These are phyloP conservation scores for Apis cerana DNA, from an alignment of 1,140 invertebrate species.

Conservation along the genomic window DNA sequence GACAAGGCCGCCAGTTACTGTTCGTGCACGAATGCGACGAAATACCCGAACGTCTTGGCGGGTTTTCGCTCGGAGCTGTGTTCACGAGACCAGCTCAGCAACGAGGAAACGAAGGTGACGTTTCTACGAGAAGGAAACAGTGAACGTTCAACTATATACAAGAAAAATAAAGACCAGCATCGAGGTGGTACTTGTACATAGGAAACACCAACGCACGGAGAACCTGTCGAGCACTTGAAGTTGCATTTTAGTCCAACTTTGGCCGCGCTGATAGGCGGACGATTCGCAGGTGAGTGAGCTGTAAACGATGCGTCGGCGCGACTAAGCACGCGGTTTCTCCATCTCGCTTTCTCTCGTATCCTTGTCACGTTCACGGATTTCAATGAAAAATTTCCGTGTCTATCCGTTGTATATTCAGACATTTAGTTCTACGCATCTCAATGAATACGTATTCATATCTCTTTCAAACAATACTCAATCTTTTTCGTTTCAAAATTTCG, in stretches of 20 bases:
- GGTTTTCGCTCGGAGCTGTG: slow-evolving; percentile 59
- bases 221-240: slow-evolving; percentile 15
- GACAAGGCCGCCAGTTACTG: slow-evolving; percentile 59
- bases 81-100: slow-evolving; percentile 53
- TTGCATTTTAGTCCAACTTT: slow-evolving; percentile 45
- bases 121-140: slow-evolving; percentile 34
- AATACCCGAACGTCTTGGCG: slow-evolving; percentile 59
- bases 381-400: background rate
- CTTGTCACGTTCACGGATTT: slow-evolving; percentile 8
- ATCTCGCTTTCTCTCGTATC: slow-evolving; percentile 37
- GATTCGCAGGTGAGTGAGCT: slow-evolving; percentile 54
- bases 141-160: background rate
- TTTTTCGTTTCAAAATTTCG: background rate
- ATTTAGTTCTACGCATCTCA: background rate
- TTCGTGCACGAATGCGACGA: slow-evolving; percentile 66
- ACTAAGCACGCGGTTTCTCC: slow-evolving; percentile 44
- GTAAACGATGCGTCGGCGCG: slow-evolving; percentile 51
- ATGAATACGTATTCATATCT: background rate
- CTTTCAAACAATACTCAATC: background rate
- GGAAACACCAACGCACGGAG: background rate
- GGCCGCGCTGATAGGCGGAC: slow-evolving; percentile 52
- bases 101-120: slow-evolving; percentile 58
- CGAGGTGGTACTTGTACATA: background rate
- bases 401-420: too few species aligned
- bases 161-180: background rate